A percentile compares a stretch with the other conserved stretches of the same genome.
Conservation (phyloP, 2,113 vertebrate species). For the Geococcyx californianus region DNA sequence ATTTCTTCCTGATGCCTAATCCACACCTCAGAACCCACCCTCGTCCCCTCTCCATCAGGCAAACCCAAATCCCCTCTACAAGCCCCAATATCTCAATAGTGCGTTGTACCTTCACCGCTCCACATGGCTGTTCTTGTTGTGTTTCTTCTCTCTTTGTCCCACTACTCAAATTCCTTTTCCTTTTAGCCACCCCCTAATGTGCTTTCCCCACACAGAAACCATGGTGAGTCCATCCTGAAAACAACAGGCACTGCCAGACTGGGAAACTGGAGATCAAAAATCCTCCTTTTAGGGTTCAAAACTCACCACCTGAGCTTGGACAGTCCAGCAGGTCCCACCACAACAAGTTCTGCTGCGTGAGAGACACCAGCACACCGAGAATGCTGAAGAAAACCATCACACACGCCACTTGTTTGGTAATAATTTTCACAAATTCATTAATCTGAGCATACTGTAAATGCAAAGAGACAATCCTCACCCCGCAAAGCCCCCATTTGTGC, state of each 20-base stretch:
- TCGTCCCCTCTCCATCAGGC: not conserved
- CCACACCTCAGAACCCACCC: fast-evolving
- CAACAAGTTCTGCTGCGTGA: fast-evolving
- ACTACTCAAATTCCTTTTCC: not conserved
- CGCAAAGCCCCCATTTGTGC: not conserved
- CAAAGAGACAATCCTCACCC: not conserved
- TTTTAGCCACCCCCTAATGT: not conserved
- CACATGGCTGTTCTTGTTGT: fast-evolving
- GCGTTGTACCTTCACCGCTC: fast-evolving
- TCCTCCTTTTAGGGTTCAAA: fast-evolving
- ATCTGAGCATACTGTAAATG: not conserved
- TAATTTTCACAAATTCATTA: not conserved
- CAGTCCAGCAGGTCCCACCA: fast-evolving
- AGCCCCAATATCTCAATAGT: fast-evolving
- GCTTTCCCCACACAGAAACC: not conserved
- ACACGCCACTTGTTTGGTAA: fast-evolving
- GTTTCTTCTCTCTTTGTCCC: not conserved
- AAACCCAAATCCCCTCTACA: not conserved
- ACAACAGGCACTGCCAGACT: fast-evolving
- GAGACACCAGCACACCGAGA: fast-evolving
- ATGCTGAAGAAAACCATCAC: fast-evolving
- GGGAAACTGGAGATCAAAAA: fast-evolving
- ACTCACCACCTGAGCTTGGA: fast-evolving
- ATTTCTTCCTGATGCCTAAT: too few species aligned
- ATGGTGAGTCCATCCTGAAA: fast-evolving